Evolutionary conservation across 2,113 vertebrate genomes (phyloP), one percentile per base, ranked within the genome.

Genomic region (Alligator mississippiensis): DNA sequence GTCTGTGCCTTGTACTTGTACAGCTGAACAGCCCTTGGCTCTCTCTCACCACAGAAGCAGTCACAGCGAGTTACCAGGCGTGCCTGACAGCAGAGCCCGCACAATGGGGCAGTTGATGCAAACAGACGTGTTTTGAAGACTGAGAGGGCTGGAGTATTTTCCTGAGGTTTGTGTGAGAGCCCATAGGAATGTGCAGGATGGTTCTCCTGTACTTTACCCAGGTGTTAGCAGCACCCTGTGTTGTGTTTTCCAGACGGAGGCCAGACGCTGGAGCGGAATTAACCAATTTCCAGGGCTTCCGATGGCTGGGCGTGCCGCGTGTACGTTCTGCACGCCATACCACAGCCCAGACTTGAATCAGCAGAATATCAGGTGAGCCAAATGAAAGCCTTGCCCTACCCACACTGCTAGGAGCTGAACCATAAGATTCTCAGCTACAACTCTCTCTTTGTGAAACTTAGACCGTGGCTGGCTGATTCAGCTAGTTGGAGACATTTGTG

Each of bases 91-190:
- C 80, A 63, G 77, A 79, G 68, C 30, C 62, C 11, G 19, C 81
- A 91, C 24, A 87, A 85, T 91, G 74, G 59, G 1, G 2, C 10
- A 11, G 30, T 84, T 95, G 27, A 34, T 61, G 87, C 62, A 85
- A 75, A 24, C 76, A 82, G 64, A 84, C n/a, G 60, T 80, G 28
- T 79, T 34, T 63, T 62, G 57, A n/a, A 85, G 83, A 80, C 55
- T 78, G 66, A 77, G 28, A 14, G 66, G 58, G 84, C 38, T 3
- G 1, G 17, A 2, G 9, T 25, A 13, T 30, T 93, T 68, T 79
- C 60, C 82, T 85, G 28, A 87, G 87, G 82, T 91, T 93, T 80
- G 34, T 91, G 79, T 78, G 57, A 79, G 95, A 60, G 62, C 55
- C 47, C 17, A 1, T 22, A 11, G 38, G 30, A 83, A 92, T 5